Base-by-base conservation (phyloP, 1,140 invertebrate genomes). In the Atta cephalotes region DNA sequence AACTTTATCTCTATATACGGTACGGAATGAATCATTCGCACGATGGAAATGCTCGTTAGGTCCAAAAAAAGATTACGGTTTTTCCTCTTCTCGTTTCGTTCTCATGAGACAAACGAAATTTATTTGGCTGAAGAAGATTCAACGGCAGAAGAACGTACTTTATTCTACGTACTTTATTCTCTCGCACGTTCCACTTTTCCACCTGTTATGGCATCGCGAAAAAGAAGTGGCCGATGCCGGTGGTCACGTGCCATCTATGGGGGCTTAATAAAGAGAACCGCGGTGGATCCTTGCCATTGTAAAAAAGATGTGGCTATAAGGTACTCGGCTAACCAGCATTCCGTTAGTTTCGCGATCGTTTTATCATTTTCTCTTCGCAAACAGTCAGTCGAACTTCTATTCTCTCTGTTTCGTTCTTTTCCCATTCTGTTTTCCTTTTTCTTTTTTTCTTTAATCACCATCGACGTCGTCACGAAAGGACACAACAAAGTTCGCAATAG, bases 221-320 rank as follows among this genome's bases (percentile, higher is more conserved):
- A 87, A 87, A 87, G 84, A 87, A 87, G 85, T 70, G 49, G 63
- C 56, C 80, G 25, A 21, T 58, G 74, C 63, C 31, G 63, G 39
- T 82, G 78, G 65, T 45, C 85, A 86, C 85, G 85, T 87, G 85
- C 85, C 85, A 87, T 87, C 85, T 87, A 87, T 45, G 79, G 85
- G 58, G 49, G 35, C 60, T 87, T 87, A 87, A 87, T 87, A 86
- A 87, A 84, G 71, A 87, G 84, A 87, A 63, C 71, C 16, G 25
- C 56, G 70, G 14, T 39, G 84, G 31, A 60, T 77, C 53, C 56
- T 87, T 77, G 51, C 66, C 71, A 53, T 6, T 12, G 58, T 86
- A 86, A 87, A 86, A 85, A 68, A 56, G 49, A 60, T 86, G 81
- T 87, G 71, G 71, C 14, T 87, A 72, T 87, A 85, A 87, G 84